phyloP scores from a whole-genome alignment of 2,113 vertebrate genomes.

The Tonatia bakeri region DNA sequence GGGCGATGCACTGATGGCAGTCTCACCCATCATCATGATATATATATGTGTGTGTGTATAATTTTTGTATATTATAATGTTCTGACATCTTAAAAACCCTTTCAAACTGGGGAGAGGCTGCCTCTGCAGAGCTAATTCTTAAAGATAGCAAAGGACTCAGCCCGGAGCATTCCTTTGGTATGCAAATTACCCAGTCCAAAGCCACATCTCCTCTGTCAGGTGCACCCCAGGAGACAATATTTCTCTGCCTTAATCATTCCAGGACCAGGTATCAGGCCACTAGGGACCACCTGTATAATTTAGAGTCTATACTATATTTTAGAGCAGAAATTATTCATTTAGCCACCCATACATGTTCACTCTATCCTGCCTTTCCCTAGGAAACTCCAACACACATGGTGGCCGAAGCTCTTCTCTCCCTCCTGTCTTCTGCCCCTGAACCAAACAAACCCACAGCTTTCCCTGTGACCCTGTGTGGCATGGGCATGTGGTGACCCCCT shows the following conservation, averaged over 20 bases:
- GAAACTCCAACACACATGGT: background rate
- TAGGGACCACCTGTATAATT: background rate
- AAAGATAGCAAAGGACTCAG: background rate
- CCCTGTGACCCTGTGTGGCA: background rate
- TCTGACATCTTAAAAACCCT: background rate
- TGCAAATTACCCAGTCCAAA: background rate
- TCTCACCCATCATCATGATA: too few species aligned
- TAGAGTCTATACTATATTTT: background rate
- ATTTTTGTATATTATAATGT: background rate
- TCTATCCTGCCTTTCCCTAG: background rate
- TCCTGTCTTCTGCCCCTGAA: background rate
- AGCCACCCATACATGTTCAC: background rate
- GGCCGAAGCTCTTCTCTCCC: background rate
- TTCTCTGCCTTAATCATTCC: background rate
- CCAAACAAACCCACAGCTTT: background rate
- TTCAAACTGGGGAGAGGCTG: background rate
- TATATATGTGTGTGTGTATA: background rate
- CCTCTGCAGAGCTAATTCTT: background rate
- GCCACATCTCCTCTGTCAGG: background rate
- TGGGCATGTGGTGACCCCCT: background rate
- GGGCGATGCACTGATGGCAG: too few species aligned
- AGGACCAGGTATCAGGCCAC: background rate
- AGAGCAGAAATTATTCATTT: background rate
- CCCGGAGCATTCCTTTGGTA: background rate
- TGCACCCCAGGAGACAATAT: background rate